These are phyloP conservation scores for Agrochola litura DNA, from an alignment of 2,888 invertebrate species.

Conservation along the genomic window DNA sequence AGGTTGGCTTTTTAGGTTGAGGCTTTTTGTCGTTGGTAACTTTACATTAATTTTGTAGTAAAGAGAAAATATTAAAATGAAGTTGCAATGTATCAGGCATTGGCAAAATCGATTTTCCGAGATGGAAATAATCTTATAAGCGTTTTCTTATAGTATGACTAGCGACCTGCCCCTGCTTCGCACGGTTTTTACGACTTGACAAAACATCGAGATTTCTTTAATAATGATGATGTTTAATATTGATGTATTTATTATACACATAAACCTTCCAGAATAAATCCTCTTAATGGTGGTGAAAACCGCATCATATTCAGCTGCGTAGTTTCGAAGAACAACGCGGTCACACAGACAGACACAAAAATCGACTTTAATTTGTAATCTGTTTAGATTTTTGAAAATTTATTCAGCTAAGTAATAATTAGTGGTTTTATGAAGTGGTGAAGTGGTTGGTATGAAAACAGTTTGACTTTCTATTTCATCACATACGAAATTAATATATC, in stretches of 20 bases:
- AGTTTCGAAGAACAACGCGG: neutral
- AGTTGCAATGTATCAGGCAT: neutral
- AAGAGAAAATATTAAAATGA: slow-evolving; percentile 10
- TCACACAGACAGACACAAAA: neutral
- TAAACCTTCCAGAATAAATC: neutral
- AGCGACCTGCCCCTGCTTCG: neutral
- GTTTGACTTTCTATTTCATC: neutral
- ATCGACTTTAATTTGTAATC: neutral
- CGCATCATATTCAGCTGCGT: neutral
- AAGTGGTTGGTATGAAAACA: no score
- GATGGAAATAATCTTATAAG: neutral
- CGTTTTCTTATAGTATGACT: neutral
- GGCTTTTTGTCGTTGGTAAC: slow-evolving; percentile 6
- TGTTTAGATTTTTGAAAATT: neutral
- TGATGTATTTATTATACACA: no score
- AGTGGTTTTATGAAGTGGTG: neutral
- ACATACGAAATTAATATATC: neutral
- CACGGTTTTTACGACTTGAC: neutral
- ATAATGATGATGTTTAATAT: no score
- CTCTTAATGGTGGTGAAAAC: neutral
- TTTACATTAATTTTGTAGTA: slow-evolving; percentile 30
- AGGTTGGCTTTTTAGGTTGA: slow-evolving; percentile 26
- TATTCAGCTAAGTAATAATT: neutral
- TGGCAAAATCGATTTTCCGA: neutral
- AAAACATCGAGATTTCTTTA: neutral